Evolutionary conservation across 2,797 vertebrate species (phyloP).

Genomic region (Propithecus deckenii): DNA sequence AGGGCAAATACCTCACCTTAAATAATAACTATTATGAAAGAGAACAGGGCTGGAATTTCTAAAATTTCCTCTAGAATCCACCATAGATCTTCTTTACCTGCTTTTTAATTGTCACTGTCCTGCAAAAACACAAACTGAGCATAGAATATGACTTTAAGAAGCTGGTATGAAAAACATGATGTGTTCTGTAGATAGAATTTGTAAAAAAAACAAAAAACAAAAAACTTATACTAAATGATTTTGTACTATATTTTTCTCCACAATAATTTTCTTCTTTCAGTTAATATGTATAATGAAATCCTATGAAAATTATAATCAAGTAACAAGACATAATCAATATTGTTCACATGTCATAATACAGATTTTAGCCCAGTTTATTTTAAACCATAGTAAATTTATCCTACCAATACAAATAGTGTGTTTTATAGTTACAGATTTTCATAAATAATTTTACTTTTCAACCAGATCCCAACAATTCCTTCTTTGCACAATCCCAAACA

Average conservation of each 20-base stretch:
- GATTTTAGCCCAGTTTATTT: conserved; percentile 9
- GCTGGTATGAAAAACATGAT: not conserved
- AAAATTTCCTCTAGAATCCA: not conserved
- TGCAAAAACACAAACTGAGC: not conserved
- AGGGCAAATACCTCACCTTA: not conserved
- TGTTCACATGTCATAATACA: not conserved
- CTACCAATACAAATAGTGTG: not conserved
- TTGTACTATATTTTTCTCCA: not conserved
- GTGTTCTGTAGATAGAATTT: not conserved
- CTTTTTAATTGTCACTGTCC: not conserved
- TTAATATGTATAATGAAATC: not conserved
- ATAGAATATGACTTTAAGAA: not conserved
- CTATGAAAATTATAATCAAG: conserved; percentile 18
- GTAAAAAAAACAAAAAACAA: not conserved
- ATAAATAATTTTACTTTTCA: conserved; percentile 15
- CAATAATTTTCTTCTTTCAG: not conserved
- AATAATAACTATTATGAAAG: not conserved
- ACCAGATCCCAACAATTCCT: not conserved
- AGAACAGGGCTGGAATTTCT: not conserved
- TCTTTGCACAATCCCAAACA: not conserved
- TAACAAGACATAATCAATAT: not conserved
- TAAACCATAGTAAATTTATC: not conserved
- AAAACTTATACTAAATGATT: not conserved
- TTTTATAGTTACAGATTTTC: not conserved
- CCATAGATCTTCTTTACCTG: not conserved